Conservation (phyloP, 2,797 vertebrate genomes). For the Bovichtus diacanthus region DNA sequence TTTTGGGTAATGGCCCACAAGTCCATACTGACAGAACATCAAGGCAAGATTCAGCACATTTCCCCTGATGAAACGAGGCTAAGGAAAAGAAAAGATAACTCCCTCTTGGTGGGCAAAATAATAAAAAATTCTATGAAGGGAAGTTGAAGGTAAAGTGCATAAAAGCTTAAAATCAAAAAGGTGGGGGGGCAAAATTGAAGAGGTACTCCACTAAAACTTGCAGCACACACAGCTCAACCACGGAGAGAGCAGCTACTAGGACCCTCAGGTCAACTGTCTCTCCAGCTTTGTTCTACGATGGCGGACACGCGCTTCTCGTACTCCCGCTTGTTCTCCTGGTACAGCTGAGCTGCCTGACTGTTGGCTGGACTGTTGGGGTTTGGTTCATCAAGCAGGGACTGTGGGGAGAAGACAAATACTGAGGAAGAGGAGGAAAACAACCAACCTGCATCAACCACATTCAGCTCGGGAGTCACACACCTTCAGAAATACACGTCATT, state of each 20-base stretch:
- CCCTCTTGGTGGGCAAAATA: constrained; percentile 38
- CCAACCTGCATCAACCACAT: not conserved
- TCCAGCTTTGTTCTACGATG: constrained; percentile 99
- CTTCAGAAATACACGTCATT: not conserved
- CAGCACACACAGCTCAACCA: constrained; percentile 71
- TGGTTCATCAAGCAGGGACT: constrained; percentile 98
- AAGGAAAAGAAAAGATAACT: constrained; percentile 57
- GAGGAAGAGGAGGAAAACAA: not conserved
- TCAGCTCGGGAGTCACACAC: not conserved
- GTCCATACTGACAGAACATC: constrained; percentile 67
- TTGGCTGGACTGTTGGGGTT: constrained; percentile 99
- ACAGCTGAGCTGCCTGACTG: constrained; percentile 99
- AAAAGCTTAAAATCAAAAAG: constrained; percentile 83
- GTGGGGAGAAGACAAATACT: not conserved
- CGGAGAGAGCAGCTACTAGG: constrained; percentile 53
- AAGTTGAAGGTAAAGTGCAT: constrained; percentile 87
- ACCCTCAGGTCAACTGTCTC: constrained; percentile 93
- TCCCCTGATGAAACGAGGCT: constrained; percentile 60
- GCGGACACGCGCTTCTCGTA: constrained; percentile 99
- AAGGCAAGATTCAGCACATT: constrained; percentile 73
- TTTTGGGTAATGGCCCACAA: constrained; percentile 56
- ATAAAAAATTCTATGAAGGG: constrained; percentile 59
- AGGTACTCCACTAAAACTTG: constrained; percentile 78
- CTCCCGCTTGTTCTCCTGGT: constrained; percentile 99
- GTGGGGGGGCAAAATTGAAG: constrained; percentile 50